A percentile compares a stretch with the other conserved stretches of the same genome.
Conservation (phyloP, 2,888 invertebrate species). For the Colletes collaris region DNA sequence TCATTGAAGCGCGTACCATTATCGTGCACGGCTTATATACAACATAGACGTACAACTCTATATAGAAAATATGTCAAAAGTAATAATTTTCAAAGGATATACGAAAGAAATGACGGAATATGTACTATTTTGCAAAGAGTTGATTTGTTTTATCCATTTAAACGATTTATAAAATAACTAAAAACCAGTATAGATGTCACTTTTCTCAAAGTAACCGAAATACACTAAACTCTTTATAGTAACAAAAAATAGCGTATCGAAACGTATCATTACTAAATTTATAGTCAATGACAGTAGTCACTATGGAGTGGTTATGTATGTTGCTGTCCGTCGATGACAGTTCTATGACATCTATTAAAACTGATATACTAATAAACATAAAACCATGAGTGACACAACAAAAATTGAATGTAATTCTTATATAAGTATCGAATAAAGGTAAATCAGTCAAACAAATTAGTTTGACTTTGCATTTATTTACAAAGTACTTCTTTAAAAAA, state of each 20-base stretch:
- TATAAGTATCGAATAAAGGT: conserved; percentile 55
- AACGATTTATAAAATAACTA: conserved; percentile 10
- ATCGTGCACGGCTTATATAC: background rate
- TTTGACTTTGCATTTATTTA: conserved; percentile 1
- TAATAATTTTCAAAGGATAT: no score
- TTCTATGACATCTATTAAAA: conserved; percentile 67
- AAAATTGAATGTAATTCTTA: conserved; percentile 60
- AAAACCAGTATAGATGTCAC: conserved; percentile 4
- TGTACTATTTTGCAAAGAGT: background rate
- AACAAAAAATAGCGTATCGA: background rate
- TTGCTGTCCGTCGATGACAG: conserved; percentile 68
- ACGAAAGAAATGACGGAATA: no score
- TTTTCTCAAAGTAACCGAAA: background rate
- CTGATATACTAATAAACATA: conserved; percentile 62
- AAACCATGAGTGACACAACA: conserved; percentile 66
- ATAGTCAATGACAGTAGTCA: conserved; percentile 44
- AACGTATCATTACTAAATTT: conserved; percentile 13
- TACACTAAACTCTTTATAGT: background rate
- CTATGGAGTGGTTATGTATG: conserved; percentile 66
- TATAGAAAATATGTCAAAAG: background rate
- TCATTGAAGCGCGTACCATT: conserved; percentile 15
- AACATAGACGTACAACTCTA: conserved; percentile 9
- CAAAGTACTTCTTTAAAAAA: conserved; percentile 11
- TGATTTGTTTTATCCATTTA: conserved; percentile 12
- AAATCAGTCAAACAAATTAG: conserved; percentile 34